phyloP scores from a whole-genome alignment of 2,113 vertebrate genomes.

The Colinus virginianus region DNA sequence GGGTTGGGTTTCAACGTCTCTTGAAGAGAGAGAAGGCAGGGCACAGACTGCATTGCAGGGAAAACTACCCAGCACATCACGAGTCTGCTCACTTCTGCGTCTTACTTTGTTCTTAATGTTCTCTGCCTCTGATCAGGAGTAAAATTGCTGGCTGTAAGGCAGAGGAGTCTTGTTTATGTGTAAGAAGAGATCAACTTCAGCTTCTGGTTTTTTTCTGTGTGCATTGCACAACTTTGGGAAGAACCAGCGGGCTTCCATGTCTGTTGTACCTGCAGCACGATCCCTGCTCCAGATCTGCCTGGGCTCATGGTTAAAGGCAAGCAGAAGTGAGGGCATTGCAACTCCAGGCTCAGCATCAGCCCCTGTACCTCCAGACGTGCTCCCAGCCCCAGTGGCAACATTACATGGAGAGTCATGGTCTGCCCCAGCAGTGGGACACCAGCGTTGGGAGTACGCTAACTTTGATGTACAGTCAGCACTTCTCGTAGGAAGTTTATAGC shows the following conservation, averaged over 20 bases:
- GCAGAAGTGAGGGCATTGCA: background rate
- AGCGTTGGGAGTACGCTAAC: background rate
- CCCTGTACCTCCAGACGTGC: background rate
- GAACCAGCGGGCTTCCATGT: rapidly evolving
- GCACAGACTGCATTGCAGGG: constrained; percentile 32
- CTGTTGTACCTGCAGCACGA: rapidly evolving
- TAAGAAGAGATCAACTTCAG: background rate
- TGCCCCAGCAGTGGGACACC: background rate
- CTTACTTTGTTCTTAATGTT: background rate
- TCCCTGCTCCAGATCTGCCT: rapidly evolving
- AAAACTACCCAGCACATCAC: background rate
- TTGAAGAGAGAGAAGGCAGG: background rate
- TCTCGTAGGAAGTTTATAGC: constrained; percentile 8
- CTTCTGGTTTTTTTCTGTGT: background rate
- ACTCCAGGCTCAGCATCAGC: background rate
- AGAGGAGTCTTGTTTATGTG: background rate
- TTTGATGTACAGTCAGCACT: background rate
- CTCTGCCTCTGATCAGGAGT: background rate
- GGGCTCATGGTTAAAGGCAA: background rate
- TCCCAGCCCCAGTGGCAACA: background rate
- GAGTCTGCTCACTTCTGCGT: background rate
- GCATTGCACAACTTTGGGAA: background rate
- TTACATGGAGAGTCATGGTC: background rate
- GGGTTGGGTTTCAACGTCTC: constrained; percentile 29
- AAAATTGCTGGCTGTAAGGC: background rate